Base-by-base conservation (phyloP, 2,888 invertebrate species). In the Eilema sororculum region DNA sequence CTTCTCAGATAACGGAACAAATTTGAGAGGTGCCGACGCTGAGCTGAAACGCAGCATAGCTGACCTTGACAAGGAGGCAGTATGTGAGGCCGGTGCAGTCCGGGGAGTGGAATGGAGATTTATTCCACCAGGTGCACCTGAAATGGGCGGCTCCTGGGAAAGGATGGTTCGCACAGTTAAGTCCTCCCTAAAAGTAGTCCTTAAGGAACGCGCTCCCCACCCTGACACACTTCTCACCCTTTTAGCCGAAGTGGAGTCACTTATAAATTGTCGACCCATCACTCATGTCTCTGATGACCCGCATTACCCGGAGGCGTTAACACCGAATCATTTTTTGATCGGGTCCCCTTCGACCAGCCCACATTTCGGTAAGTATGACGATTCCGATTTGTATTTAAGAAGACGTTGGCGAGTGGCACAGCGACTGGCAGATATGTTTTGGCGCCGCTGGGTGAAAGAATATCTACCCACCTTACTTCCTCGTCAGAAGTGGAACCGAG, bases 251-350 rank as follows among this genome's bases (percentile, higher is more conserved):
- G 59, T 28, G 9, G 59, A 59, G 25, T 24, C 28, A 13, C 22
- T 59, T 12, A 25, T 59, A 2, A 59, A 59, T 59, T 28, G 28
- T 25, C 12, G 59, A 2, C 59, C 59, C 12, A 16, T 59, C 9
- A 59, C 59, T 3, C 28, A 13, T 59, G 28, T 59, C 13, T 59
- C 59, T 16, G 13, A 6, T 25, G 28, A 59, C 25, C 28, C 59
- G 16, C 12, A 59, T 16, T 59, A 16, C 22, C 59, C 59, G 13
- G 59, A 59, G 16, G 59, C 59, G 10, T 3, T 59, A 59, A 59
- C 59, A 4, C 28, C 59, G 24, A 59, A 59, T 16, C 16, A 28
- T 59, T 59, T 59, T 59, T 59, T 59, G 13, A 59, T 59, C 24
- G 59, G 59, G 1, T 10, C 59, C 10, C 13, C 59, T 28, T 59